These are phyloP conservation scores for Entomyzon cyanotis DNA, from an alignment of 2,113 vertebrate genomes.

Conservation along the genomic window DNA sequence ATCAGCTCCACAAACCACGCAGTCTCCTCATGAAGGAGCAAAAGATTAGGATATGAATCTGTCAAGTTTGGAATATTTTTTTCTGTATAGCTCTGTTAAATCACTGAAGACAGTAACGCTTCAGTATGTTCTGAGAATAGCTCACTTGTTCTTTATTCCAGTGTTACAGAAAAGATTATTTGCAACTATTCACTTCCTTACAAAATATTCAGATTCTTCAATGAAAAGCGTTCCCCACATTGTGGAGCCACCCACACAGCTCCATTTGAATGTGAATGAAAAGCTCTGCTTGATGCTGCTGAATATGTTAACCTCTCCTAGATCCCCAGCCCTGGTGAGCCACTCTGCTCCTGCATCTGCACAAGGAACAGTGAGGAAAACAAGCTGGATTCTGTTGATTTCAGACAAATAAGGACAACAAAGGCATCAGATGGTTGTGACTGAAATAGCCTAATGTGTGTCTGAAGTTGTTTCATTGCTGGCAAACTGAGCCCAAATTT, in stretches of 20 bases:
- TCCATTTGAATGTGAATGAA: constrained; percentile 74
- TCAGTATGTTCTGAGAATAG: constrained; percentile 86
- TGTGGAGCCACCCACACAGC: constrained; percentile 85
- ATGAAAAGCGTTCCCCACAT: constrained; percentile 91
- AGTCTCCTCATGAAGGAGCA: constrained; percentile 48
- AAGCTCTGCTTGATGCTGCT: constrained; percentile 63
- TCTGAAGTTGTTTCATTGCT: background rate
- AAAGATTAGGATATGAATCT: constrained; percentile 78
- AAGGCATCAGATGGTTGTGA: background rate
- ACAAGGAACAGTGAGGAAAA: background rate
- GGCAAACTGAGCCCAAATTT: background rate
- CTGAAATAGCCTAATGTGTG: background rate
- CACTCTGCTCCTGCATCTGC: constrained; percentile 50
- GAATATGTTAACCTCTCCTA: constrained; percentile 68
- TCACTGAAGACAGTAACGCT: constrained; percentile 68
- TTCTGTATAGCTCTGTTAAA: constrained; percentile 63
- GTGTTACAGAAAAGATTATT: constrained; percentile 86
- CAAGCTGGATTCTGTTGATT: background rate
- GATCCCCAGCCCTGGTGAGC: constrained; percentile 53
- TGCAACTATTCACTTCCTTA: constrained; percentile 90
- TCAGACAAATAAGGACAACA: background rate
- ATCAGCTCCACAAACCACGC: background rate
- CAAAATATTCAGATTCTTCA: constrained; percentile 87
- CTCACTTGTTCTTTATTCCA: constrained; percentile 83
- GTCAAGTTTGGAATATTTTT: constrained; percentile 79